phyloP scores from a whole-genome alignment of 2,888 invertebrate genomes.

The Cenopis cana region DNA sequence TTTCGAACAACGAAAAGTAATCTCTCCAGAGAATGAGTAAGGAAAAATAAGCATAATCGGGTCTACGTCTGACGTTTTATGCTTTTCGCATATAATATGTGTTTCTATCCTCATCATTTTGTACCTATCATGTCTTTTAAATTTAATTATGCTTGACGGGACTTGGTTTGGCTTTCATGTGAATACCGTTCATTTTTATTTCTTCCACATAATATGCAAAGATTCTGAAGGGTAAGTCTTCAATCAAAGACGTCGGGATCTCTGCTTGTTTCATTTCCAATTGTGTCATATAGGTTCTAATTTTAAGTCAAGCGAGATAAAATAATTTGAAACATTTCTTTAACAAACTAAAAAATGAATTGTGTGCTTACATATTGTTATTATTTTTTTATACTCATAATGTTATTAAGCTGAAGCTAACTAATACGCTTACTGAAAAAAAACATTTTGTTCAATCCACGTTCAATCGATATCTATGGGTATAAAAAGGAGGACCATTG shows the following conservation, averaged over 20 bases:
- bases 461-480: too few relatives aligned
- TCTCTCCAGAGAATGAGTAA: slow-evolving; percentile 25
- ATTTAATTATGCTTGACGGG: slow-evolving; percentile 36
- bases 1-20: slow-evolving; percentile 39
- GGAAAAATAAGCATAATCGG: slow-evolving; percentile 24
- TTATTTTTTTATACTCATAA: too few relatives aligned
- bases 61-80: slow-evolving; percentile 28
- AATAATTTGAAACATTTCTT: too few relatives aligned
- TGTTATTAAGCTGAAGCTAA: too few relatives aligned
- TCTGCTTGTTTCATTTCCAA: neutral
- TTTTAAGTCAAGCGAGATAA: neutral
- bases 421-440: too few relatives aligned
- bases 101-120: slow-evolving; percentile 30
- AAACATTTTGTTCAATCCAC: too few relatives aligned
- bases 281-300: neutral
- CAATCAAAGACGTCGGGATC: neutral
- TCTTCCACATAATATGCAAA: slow-evolving; percentile 5
- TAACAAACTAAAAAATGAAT: neutral
- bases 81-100: slow-evolving; percentile 16
- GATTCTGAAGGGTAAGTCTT: neutral
- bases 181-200: slow-evolving; percentile 19
- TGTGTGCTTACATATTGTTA: too few relatives aligned
- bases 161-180: slow-evolving; percentile 29
- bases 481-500: too few relatives aligned
- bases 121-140: slow-evolving; percentile 38